Evolutionary conservation across 2,888 invertebrate species (phyloP).

Genomic region (Philonicus albiceps): DNA sequence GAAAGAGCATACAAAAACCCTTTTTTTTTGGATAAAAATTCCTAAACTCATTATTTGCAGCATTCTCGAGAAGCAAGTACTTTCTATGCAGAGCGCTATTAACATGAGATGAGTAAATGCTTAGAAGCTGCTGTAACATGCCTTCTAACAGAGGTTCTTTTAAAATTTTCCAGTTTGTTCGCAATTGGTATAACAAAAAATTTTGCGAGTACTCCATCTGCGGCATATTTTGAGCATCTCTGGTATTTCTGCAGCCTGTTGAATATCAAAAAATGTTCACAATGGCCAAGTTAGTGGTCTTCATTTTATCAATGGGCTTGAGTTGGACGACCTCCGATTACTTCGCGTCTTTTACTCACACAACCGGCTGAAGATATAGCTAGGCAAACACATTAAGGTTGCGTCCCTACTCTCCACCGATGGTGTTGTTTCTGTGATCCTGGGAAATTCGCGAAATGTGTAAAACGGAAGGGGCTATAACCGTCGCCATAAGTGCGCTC

Average conservation of each 20-base stretch:
- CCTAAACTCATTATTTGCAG: too few relatives aligned
- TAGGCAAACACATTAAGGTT: neutral
- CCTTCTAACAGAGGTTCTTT: too few relatives aligned
- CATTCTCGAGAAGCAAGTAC: too few relatives aligned
- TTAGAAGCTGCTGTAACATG: too few relatives aligned
- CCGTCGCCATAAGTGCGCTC: neutral
- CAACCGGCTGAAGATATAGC: neutral
- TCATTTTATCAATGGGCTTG: neutral
- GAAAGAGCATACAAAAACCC: too few relatives aligned
- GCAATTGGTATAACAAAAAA: too few relatives aligned
- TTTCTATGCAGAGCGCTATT: too few relatives aligned
- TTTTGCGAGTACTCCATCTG: neutral
- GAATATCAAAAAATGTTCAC: neutral
- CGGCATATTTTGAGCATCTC: neutral
- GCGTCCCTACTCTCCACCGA: neutral
- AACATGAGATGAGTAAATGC: too few relatives aligned
- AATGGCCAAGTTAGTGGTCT: neutral
- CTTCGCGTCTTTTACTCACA: neutral
- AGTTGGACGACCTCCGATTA: neutral
- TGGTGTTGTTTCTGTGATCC: neutral
- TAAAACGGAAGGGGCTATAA: neutral
- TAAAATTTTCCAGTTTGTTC: too few relatives aligned
- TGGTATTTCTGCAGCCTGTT: neutral
- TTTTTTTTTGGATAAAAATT: too few relatives aligned
- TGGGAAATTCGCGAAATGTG: neutral